A percentile compares a stretch with the other conserved stretches of the same genome.
These are phyloP conservation scores for Epizoanthus illoricatus DNA, from an alignment of 92 coral and sea anemone species.

Conservation along the genomic window DNA sequence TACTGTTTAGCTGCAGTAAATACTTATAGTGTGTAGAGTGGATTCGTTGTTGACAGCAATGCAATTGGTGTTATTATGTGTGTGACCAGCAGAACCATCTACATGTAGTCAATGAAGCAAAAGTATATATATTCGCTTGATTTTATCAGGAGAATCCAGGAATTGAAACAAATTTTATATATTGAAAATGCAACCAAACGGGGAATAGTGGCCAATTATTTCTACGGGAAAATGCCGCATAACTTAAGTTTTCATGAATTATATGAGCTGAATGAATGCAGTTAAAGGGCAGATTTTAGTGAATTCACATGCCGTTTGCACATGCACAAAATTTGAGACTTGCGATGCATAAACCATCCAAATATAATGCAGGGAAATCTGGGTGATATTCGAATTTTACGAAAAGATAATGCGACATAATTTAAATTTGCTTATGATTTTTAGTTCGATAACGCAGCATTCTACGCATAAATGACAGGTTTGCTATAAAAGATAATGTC, in stretches of 20 bases:
- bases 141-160: slow-evolving; percentile 17
- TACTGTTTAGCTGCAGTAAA: slow-evolving; percentile 1
- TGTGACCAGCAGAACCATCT: not conserved
- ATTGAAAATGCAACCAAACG: not conserved
- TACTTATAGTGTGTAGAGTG: not conserved
- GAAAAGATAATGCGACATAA: slow-evolving; percentile 21
- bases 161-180: slow-evolving; percentile 5
- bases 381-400: slow-evolving; percentile 18
- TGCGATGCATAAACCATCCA: not conserved
- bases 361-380: slow-evolving; percentile 12
- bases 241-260: not conserved
- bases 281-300: slow-evolving; percentile 9
- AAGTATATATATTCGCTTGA: not conserved
- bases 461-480: too few relatives aligned
- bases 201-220: not conserved
- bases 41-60: slow-evolving; percentile 2
- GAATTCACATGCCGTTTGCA: slow-evolving; percentile 18
- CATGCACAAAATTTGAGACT: slow-evolving; percentile 12
- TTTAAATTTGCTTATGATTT: slow-evolving; percentile 8
- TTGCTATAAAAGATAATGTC: slow-evolving; percentile 9
- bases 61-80: slow-evolving; percentile 14
- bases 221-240: not conserved
- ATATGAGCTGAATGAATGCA: slow-evolving; percentile 16
- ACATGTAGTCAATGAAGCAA: not conserved
- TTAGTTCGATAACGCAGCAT: slow-evolving; percentile 13